Conservation (phyloP, 2,888 invertebrate genomes). For the Craniophora ligustri region DNA sequence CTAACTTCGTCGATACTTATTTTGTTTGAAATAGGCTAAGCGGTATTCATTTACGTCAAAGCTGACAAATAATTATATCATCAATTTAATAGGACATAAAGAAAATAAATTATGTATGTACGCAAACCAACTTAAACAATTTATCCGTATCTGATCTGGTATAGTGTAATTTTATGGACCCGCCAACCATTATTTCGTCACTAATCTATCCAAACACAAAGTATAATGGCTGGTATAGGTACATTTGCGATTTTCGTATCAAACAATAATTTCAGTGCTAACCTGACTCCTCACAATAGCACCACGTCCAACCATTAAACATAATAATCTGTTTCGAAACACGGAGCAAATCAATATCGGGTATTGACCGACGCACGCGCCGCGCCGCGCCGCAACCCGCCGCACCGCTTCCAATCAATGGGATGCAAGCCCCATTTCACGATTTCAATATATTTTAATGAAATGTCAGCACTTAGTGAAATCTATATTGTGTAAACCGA, state of each 20-base stretch:
- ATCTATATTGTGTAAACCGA: conserved; percentile 78
- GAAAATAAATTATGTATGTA: too few relatives aligned
- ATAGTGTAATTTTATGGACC: conserved; percentile 8
- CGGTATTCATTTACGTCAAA: conserved; percentile 19
- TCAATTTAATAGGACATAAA: neutral
- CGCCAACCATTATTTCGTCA: conserved; percentile 12
- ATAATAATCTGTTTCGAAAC: conserved; percentile 72
- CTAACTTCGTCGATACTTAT: conserved; percentile 58
- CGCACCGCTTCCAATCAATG: conserved; percentile 80
- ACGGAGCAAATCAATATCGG: conserved; percentile 79
- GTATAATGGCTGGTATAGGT: conserved; percentile 6
- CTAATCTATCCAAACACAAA: conserved; percentile 16
- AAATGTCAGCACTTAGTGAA: conserved; percentile 86
- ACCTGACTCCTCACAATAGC: conserved; percentile 51
- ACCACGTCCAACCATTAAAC: conserved; percentile 57
- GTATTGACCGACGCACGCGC: conserved; percentile 77
- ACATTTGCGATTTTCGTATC: conserved; percentile 26
- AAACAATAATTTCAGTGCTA: conserved; percentile 42
- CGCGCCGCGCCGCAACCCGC: conserved; percentile 57
- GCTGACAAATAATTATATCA: conserved; percentile 11
- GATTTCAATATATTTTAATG: conserved; percentile 87
- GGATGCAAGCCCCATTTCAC: conserved; percentile 85
- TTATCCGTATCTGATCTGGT: neutral
- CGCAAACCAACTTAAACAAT: neutral
- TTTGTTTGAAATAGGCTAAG: conserved; percentile 47